Conservation (phyloP, 2,888 invertebrate species). For the Yponomeuta evonymella region DNA sequence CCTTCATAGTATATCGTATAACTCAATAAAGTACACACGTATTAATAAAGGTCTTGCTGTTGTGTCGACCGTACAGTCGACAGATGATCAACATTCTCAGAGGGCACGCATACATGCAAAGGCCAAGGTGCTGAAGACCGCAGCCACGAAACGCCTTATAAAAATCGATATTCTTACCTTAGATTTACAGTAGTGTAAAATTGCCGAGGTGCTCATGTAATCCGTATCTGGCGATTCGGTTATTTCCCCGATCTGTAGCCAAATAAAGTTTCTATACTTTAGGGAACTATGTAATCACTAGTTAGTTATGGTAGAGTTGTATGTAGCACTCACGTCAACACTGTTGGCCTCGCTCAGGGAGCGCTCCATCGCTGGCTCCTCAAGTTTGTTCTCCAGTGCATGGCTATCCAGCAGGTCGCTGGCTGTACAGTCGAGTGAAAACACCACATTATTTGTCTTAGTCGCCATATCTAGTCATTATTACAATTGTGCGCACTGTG, state of each 20-base stretch:
- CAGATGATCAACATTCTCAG: no score
- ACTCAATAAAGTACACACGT: no score
- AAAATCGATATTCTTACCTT: constrained; percentile 62
- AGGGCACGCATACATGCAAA: no score
- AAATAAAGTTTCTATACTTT: constrained; percentile 21
- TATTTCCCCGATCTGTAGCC: constrained; percentile 80
- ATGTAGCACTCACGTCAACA: constrained; percentile 60
- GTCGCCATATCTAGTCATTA: constrained; percentile 66
- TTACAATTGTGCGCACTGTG: constrained; percentile 50
- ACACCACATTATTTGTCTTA: constrained; percentile 61
- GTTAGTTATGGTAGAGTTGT: no score
- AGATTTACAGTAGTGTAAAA: constrained; percentile 87
- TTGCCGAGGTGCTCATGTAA: constrained; percentile 84
- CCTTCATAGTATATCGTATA: no score
- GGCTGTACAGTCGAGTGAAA: constrained; percentile 62
- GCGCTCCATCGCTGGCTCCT: constrained; percentile 58
- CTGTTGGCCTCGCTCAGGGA: constrained; percentile 66
- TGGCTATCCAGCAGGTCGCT: constrained; percentile 72
- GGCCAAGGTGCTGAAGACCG: no score
- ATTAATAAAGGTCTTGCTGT: no score
- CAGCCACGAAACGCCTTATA: background rate
- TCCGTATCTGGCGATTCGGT: constrained; percentile 80
- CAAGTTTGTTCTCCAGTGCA: constrained; percentile 64
- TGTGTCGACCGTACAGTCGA: no score
- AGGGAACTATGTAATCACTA: background rate